Evolutionary conservation across 2,888 invertebrate species (phyloP).

Genomic region (Caenorhabditis becei): DNA sequence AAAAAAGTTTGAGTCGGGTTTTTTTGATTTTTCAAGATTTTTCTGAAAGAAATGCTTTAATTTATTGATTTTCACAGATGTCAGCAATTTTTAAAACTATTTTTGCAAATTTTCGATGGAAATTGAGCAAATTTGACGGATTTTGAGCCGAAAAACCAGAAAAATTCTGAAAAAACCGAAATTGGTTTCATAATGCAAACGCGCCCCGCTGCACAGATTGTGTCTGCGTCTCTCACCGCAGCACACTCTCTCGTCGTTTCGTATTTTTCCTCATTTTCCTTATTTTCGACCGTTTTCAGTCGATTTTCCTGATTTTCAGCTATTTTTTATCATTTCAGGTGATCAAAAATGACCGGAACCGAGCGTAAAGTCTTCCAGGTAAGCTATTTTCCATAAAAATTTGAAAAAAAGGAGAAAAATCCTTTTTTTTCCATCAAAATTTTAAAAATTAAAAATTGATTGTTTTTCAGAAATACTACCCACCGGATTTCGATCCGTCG

Average conservation of each 20-base stretch:
- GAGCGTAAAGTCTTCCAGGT: constrained; percentile 82
- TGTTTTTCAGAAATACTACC: constrained; percentile 95
- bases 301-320: background rate
- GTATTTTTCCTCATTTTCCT: background rate
- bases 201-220: constrained; percentile 31
- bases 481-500: constrained; percentile 99
- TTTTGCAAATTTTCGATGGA: no score
- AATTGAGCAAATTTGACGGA: no score
- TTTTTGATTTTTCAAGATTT: no score
- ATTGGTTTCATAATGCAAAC: constrained; percentile 9
- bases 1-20: no score
- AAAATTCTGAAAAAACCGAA: no score
- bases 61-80: no score
- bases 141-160: background rate
- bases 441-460: constrained; percentile 17
- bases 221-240: constrained; percentile 30
- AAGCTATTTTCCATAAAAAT: constrained; percentile 25
- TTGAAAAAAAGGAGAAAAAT: background rate
- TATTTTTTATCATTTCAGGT: constrained; percentile 17
- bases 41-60: no score
- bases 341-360: constrained; percentile 80
- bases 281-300: background rate
- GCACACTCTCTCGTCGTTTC: constrained; percentile 13
- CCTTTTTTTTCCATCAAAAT: background rate
- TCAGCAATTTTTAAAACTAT: no score